Evolutionary conservation across 2,888 invertebrate genomes (phyloP), one percentile per base, ranked within the genome.

Genomic region (Lathronympha strigana): DNA sequence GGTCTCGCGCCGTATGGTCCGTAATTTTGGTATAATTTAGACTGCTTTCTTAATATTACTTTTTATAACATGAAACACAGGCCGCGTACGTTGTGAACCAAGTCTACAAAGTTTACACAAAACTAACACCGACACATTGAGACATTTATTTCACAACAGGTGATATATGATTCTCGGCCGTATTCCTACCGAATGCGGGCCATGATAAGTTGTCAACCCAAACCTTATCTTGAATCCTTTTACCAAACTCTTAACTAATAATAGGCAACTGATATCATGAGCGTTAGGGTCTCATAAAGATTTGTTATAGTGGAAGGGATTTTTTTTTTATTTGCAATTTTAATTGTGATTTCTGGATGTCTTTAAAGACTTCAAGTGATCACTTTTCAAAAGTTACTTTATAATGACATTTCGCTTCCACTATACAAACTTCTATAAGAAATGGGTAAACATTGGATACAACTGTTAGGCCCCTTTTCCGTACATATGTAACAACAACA

Each of bases 121-220:
- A 80, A 78, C 76, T 82, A 81, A 82, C 81, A 78, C 66, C 73
- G 58, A 78, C 67, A 76, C 74, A 73, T 66, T 68, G 61, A 75
- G 76, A 75, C 68, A 63, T 68, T 68, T 68, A 71, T 50, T 63
- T 53, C 57, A 43, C 58, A 63, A 43, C 51, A 23, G 23, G 5
- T 51, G 43, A 50, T 54, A 57, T 28, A 28, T 15, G 23, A 45
- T n/a, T 57, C 45, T 43, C 51, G 19, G 13, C 57, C 28, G 38
- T 33, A 63, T 23, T 50, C 11, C 23, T 43, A 50, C 45, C 8
- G 45, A 33, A 57, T 58, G 43, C 5, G 36, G 33, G 13, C 45
- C 25, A 31, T 9, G 43, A 58, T 33, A 43, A 19, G 5, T 40
- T 43, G 28, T 9, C 33, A 51, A 63, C 31, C 31, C 43, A 43